Base-by-base conservation (phyloP, 2,888 invertebrate genomes). In the Pasiphila rectangulata region DNA sequence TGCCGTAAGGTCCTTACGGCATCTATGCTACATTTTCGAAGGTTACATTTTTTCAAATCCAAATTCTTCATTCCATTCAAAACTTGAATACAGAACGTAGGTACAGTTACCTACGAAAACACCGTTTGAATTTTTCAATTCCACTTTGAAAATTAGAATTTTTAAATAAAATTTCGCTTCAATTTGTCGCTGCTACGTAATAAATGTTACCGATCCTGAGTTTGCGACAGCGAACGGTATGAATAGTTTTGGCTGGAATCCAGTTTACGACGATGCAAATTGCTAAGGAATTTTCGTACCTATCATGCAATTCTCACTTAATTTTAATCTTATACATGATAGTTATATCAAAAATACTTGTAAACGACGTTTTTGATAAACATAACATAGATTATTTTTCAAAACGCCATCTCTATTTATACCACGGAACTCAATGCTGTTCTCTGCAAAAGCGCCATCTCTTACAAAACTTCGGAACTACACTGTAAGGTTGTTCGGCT, bases 171-270 rank as follows among this genome's bases (percentile, higher is more conserved):
- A 44, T 44, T 39, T 19, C 29, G 27, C 29, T 48, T 48, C 35
- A 59, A 59, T 61, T 50, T 51, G 43, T 50, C 57, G 36, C 49
- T 61, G 56, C 58, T 32, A 25, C 3, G 7, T 39, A 40, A 43
- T 43, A 47, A 38, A 44, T 45, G 46, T 36, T 40, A 36, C 42
- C 36, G 29, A 39, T 45, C 41, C 24, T 37, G 40, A 47, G 45
- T 52, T 47, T 38, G 48, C 44, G 40, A 54, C 40, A 32, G 41
- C 27, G 30, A 34, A 36, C 40, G 36, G 37, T 46, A 51, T 48
- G 50, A 45, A 54, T 47, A 50, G 41, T 70, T 73, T 75, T 78
- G 69, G 70, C 66, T 64, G 64, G 59, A 67, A 51, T 73, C 64
- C 71, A 77, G 75, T 66, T 38, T 38, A 24, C 38, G 37, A 45